A percentile compares a stretch with the other conserved stretches of the same genome.
These are phyloP conservation scores for Monopis laevigella DNA, from an alignment of 2,888 invertebrate species.

Conservation along the genomic window DNA sequence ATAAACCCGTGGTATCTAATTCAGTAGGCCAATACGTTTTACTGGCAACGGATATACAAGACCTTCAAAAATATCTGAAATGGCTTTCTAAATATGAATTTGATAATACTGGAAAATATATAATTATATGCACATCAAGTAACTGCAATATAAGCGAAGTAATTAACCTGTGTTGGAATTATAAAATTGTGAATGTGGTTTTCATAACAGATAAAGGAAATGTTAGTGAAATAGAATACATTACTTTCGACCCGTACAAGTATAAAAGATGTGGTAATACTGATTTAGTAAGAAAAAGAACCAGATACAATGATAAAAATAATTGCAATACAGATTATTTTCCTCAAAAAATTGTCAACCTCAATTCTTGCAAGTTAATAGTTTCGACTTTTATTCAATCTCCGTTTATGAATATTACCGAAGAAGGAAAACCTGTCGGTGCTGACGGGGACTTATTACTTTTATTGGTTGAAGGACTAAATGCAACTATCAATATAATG, in stretches of 20 bases:
- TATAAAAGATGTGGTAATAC: slow-evolving; percentile 30
- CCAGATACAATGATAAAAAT: neutral
- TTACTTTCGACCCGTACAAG: slow-evolving; percentile 35
- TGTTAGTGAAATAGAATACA: slow-evolving; percentile 17
- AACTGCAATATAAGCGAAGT: slow-evolving; percentile 31
- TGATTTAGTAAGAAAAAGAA: slow-evolving; percentile 24
- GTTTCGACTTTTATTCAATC: slow-evolving; percentile 41
- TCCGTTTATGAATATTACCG: slow-evolving; percentile 38
- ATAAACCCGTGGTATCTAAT: slow-evolving; percentile 21
- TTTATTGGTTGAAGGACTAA: slow-evolving; percentile 34
- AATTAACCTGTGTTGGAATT: slow-evolving; percentile 34
- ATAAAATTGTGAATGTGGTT: slow-evolving; percentile 39
- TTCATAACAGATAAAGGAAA: slow-evolving; percentile 27
- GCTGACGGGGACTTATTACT: slow-evolving; percentile 40
- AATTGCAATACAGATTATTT: slow-evolving; percentile 13
- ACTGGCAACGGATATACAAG: slow-evolving; percentile 28
- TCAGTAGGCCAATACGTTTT: slow-evolving; percentile 32
- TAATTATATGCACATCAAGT: slow-evolving; percentile 38
- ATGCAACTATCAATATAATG: slow-evolving; percentile 34
- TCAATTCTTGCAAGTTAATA: slow-evolving; percentile 35
- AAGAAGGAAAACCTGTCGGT: slow-evolving; percentile 31
- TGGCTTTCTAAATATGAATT: slow-evolving; percentile 30
- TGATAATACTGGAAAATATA: slow-evolving; percentile 40
- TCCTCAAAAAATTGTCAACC: slow-evolving; percentile 33
- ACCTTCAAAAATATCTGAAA: slow-evolving; percentile 28